Conservation (phyloP, 2,888 invertebrate species). For the Schizotus pectinicornis region DNA sequence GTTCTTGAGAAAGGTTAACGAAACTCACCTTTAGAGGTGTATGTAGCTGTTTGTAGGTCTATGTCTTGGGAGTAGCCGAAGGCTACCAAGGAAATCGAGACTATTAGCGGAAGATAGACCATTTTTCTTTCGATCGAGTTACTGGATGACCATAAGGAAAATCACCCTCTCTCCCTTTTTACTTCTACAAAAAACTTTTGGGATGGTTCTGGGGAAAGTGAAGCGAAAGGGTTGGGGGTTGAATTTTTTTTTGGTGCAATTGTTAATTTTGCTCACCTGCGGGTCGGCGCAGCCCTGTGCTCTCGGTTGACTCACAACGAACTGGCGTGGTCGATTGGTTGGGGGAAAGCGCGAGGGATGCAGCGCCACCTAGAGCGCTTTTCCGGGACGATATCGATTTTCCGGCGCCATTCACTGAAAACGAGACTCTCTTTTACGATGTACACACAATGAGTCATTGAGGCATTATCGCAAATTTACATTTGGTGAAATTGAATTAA, state of each 20-base stretch:
- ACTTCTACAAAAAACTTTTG: neutral
- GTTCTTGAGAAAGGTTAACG: neutral
- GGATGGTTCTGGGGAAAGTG: too few relatives aligned
- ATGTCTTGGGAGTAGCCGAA: conserved; percentile 50
- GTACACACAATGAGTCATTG: conserved; percentile 15
- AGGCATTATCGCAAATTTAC: neutral
- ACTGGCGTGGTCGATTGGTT: conserved; percentile 27
- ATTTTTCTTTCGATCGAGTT: conserved; percentile 4
- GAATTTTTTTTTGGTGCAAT: too few relatives aligned
- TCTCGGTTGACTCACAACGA: neutral
- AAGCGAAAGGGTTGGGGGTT: too few relatives aligned
- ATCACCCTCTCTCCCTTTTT: neutral
- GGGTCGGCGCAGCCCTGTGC: too few relatives aligned
- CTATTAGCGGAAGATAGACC: conserved; percentile 21
- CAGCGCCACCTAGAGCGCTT: conserved; percentile 18
- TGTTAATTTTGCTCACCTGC: too few relatives aligned
- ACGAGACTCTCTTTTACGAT: neutral
- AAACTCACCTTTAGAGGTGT: conserved; percentile 44
- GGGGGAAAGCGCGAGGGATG: neutral
- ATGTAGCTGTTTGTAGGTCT: conserved; percentile 45
- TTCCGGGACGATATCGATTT: conserved; percentile 19
- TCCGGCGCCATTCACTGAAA: conserved; percentile 13
- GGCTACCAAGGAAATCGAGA: conserved; percentile 40
- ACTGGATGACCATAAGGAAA: conserved; percentile 2
- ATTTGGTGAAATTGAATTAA: too few relatives aligned